phyloP scores from a whole-genome alignment of 2,888 invertebrate genomes.

The Prenolepis imparis region DNA sequence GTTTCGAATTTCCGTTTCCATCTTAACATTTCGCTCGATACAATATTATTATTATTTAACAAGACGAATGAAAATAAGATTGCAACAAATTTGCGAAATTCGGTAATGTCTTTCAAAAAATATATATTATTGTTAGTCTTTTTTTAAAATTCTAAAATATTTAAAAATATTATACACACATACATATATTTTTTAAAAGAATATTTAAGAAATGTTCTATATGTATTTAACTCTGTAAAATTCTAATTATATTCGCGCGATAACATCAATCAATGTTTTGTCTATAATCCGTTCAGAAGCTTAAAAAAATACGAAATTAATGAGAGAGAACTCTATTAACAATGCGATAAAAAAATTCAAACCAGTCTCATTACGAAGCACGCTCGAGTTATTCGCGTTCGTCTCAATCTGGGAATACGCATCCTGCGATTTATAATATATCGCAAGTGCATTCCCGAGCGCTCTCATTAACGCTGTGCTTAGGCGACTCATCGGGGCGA shows the following conservation, averaged over 20 bases:
- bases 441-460: conserved; percentile 34
- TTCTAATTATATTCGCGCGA: background rate
- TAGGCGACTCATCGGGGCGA: conserved; percentile 6
- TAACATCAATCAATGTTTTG: background rate
- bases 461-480: conserved; percentile 20
- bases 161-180: background rate
- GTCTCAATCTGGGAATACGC: conserved; percentile 5
- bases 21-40: background rate
- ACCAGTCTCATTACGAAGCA: background rate
- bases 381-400: conserved; percentile 1
- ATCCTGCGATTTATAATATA: conserved; percentile 16
- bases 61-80: background rate
- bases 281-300: background rate
- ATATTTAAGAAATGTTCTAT: background rate
- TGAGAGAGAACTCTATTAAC: background rate
- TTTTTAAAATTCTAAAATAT: background rate
- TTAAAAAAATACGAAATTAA: conserved; percentile 2
- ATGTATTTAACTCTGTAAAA: background rate
- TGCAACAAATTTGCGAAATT: background rate
- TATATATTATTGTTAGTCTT: too few species aligned
- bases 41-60: background rate
- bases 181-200: background rate
- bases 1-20: background rate
- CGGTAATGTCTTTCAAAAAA: too few species aligned
- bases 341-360: conserved; percentile 8